Conservation (phyloP, 1,140 invertebrate genomes). For the Chionoecetes opilio region DNA sequence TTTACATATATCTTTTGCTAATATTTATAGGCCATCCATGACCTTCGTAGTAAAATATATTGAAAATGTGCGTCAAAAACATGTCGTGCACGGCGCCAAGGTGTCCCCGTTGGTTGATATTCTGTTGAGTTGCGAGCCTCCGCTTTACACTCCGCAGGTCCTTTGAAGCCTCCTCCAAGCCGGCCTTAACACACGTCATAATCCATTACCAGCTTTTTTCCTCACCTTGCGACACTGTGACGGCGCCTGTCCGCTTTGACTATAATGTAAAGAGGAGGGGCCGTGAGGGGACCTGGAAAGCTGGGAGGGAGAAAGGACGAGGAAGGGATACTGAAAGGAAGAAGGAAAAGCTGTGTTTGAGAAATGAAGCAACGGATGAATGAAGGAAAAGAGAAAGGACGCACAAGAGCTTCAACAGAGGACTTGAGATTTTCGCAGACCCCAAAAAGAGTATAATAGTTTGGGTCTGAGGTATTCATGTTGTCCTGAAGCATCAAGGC, state of each 20-base stretch:
- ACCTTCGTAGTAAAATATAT: neutral
- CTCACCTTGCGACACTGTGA: slow-evolving; percentile 6
- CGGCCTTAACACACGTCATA: slow-evolving; percentile 54
- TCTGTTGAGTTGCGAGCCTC: neutral
- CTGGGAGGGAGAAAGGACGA: neutral
- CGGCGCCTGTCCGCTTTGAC: slow-evolving; percentile 29
- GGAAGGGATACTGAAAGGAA: neutral
- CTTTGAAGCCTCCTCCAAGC: slow-evolving; percentile 12
- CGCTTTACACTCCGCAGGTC: slow-evolving; percentile 36
- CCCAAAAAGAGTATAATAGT: too few relatives aligned
- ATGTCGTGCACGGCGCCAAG: neutral
- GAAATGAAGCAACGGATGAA: neutral
- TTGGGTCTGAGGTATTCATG: neutral
- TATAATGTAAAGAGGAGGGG: neutral
- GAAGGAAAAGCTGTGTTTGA: neutral
- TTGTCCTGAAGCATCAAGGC: neutral
- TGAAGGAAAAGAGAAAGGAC: neutral
- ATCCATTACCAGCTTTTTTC: slow-evolving; percentile 61
- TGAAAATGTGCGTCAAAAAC: neutral
- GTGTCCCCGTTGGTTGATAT: neutral
- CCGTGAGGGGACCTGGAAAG: neutral
- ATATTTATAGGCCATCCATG: neutral
- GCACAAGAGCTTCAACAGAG: neutral
- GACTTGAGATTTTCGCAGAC: neutral
- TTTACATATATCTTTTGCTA: neutral